Base-by-base conservation (phyloP, 2,888 invertebrate genomes). In the Saturnia pavonia region DNA sequence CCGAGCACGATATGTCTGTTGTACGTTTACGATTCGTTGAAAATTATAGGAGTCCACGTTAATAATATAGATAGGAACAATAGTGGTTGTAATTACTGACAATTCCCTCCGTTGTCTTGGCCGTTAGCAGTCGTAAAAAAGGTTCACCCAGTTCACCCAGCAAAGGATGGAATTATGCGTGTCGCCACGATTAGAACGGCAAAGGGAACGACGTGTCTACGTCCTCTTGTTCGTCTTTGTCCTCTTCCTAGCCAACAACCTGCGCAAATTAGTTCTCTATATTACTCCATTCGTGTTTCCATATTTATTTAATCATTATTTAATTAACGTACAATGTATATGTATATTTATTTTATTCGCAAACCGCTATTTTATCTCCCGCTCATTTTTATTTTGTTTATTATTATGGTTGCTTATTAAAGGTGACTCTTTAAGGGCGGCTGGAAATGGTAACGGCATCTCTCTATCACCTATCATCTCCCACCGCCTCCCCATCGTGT, bases 81-180 rank as follows among this genome's bases (percentile, higher is more conserved):
- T n/a, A n/a, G n/a, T n/a, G n/a, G n/a, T n/a, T n/a, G n/a, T n/a
- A n/a, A n/a, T n/a, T n/a, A n/a, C 48, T 16, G 48, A 48, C 48
- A 48, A 48, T 48, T 48, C 48, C 34, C 65, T 19, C 34, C 65
- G 7, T 40, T 65, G 16, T 25, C 65, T 22, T 27, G 65, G 65
- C 65, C 65, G 27, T 19, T 65, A 34, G 65, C 34, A 9, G 40
- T 65, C 2, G 16, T 65, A 19, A 40, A 65, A 65, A 19, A 34
- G 14, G 65, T 65, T 6, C 65, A 65, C 7, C 65, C 65, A 19
- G 19, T n/a, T n/a, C n/a, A n/a, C n/a, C n/a, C n/a, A n/a, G n/a
- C 65, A 1, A 65, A 65, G 65, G 65, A 65, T 65, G 65, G 65
- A 9, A 34, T 40, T 9, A 16, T 40, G 4, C 65, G 65, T 65